Percentiles rank a stretch among this genome's conserved stretches.
These are phyloP conservation scores for Hypothenemus hampei DNA, from an alignment of 1,140 invertebrate species.

Conservation along the genomic window DNA sequence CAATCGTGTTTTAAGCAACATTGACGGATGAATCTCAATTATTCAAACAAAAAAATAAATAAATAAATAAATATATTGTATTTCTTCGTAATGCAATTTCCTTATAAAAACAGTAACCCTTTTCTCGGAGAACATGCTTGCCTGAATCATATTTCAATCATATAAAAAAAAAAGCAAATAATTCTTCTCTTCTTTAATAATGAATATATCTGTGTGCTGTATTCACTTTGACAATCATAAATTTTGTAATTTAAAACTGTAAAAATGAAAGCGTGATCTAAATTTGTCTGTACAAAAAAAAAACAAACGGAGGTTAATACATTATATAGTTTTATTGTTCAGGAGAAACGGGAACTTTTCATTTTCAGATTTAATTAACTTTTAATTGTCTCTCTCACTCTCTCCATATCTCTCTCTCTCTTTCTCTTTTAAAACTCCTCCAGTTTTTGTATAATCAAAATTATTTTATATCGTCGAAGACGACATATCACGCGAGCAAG, in stretches of 20 bases:
- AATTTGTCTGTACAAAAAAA: conserved; percentile 28
- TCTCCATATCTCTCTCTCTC: neutral
- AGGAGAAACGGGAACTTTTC: conserved; percentile 7
- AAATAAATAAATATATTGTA: no score
- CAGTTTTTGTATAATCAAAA: conserved; percentile 29
- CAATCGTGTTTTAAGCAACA: conserved; percentile 29
- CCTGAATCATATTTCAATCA: conserved; percentile 28
- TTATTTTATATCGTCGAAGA: conserved; percentile 28
- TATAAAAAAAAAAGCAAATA: no score
- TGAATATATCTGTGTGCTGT: conserved; percentile 34
- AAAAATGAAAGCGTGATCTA: conserved; percentile 35
- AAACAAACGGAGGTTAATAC: conserved; percentile 5
- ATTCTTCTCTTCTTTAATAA: conserved; percentile 19
- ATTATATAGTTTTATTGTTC: neutral
- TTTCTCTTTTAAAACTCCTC: conserved; percentile 1
- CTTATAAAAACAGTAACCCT: no score
- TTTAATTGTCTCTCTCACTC: neutral
- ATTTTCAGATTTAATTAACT: conserved; percentile 14
- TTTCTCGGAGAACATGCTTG: conserved; percentile 26
- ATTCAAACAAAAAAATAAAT: no score
- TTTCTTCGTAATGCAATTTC: no score
- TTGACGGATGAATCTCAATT: conserved; percentile 24
- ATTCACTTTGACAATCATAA: conserved; percentile 44
- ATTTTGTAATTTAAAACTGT: conserved; percentile 32
- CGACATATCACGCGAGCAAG: conserved; percentile 33